A percentile compares a stretch with the other conserved stretches of the same genome.
phyloP scores from a whole-genome alignment of 2,888 invertebrate species.

The Machimus atricapillus region DNA sequence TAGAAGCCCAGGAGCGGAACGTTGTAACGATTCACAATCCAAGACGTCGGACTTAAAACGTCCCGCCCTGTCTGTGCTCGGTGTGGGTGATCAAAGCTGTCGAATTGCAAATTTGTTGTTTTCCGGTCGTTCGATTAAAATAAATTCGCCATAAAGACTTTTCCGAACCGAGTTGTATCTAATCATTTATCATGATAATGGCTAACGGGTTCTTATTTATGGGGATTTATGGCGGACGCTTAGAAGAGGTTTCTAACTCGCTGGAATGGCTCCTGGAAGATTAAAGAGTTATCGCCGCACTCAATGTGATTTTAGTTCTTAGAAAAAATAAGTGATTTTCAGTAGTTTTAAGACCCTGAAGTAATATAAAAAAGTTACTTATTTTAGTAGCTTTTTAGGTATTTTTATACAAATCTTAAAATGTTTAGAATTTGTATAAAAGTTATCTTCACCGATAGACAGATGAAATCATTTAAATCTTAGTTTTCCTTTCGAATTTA shows the following conservation, averaged over 20 bases:
- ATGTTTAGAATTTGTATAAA: too few relatives aligned
- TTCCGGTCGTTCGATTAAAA: not conserved
- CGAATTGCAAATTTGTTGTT: slow-evolving; percentile 1
- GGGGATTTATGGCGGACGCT: not conserved
- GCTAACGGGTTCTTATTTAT: slow-evolving; percentile 18
- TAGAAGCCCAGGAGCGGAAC: not conserved
- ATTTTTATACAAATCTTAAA: too few relatives aligned
- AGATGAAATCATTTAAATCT: too few relatives aligned
- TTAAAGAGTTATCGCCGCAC: not conserved
- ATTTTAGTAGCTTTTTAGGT: too few relatives aligned
- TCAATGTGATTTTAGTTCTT: not conserved
- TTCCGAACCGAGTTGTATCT: not conserved
- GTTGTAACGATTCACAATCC: not conserved
- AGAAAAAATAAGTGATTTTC: not conserved
- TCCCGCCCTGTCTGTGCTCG: not conserved
- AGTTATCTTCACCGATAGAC: too few relatives aligned
- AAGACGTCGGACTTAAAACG: not conserved
- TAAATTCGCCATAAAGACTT: not conserved
- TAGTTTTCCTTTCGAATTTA: too few relatives aligned
- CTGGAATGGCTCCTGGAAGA: not conserved
- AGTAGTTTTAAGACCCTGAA: not conserved
- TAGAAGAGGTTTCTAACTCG: not conserved
- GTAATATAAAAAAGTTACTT: not conserved
- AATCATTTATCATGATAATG: slow-evolving; percentile 3
- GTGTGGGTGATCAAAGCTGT: not conserved